Base-by-base conservation (phyloP, 2,888 invertebrate genomes). In the Cactoblastis cactorum region DNA sequence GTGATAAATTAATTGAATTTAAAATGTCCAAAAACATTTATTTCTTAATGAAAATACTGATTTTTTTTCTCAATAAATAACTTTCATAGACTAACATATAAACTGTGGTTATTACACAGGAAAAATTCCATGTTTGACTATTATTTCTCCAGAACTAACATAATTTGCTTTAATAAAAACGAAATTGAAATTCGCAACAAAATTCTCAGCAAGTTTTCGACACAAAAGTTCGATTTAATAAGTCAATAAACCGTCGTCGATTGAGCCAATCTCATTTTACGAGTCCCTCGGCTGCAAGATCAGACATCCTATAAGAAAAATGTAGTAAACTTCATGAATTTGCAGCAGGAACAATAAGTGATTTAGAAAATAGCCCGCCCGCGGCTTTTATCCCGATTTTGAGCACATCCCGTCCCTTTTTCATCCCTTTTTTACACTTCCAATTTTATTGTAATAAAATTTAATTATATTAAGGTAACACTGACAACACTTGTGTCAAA, bases 221-320 rank as follows among this genome's bases (percentile, higher is more conserved):
- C 74, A 71, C 67, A 74, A 75, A 43, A 81, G 75, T 83, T 83
- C 81, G 75, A 83, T 84, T 83, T 83, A 84, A 84, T 84, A 84
- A 83, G 83, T 82, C 83, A 80, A 81, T 83, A 83, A 84, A 84
- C 73, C 77, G 74, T 71, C 74, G 74, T 70, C 81, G 80, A 83
- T 82, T 78, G 80, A 72, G 69, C 76, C 83, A 85, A 85, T 85
- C 85, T 82, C 77, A 71, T 77, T 85, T 85, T 84, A 85, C 69
- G 82, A 80, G 75, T 80, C 83, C 80, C 83, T 69, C 54, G 80
- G 65, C 74, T 73, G 73, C 74, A 68, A 62, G 74, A 77, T 81
- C 81, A 80, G 76, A 71, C 71, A 65, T 67, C 66, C 72, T 71
- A 68, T 62, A 69, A 65, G 66, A 65, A 78, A 77, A 76, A 67